Evolutionary conservation across 2,797 vertebrate species (phyloP).

Genomic region (Ficedula albicollis): DNA sequence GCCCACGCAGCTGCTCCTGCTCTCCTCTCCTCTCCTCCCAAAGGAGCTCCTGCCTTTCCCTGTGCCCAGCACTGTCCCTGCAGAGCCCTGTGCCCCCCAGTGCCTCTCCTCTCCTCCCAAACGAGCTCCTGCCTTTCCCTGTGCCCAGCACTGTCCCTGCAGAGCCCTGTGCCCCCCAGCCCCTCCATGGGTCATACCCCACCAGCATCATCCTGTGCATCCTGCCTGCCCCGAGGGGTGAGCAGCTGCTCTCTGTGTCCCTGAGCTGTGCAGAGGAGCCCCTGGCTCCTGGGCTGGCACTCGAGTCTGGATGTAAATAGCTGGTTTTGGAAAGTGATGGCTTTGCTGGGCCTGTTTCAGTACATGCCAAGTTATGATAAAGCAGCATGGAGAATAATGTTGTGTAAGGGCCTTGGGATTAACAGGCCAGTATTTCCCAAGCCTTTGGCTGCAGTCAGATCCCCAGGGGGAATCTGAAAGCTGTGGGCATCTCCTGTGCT

Average conservation of each 20-base stretch:
- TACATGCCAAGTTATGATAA: not conserved
- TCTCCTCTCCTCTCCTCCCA: not conserved
- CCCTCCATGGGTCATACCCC: rapidly evolving
- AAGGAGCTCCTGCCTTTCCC: not conserved
- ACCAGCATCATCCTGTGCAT: rapidly evolving
- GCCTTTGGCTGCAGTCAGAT: not conserved
- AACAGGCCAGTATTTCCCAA: rapidly evolving
- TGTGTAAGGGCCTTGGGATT: not conserved
- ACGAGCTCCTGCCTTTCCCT: no score
- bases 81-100: not conserved
- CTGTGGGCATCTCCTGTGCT: not conserved
- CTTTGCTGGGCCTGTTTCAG: not conserved
- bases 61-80: rapidly evolving
- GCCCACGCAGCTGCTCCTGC: not conserved
- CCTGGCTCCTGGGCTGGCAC: not conserved
- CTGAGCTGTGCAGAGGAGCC: not conserved
- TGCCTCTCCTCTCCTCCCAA: no score
- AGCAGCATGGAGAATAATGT: not conserved
- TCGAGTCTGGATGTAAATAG: not conserved
- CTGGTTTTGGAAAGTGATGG: not conserved
- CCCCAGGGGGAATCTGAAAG: not conserved
- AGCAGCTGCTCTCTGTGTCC: no score
- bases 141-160: no score
- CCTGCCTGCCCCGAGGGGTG: not conserved
- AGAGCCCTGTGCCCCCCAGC: rapidly evolving